Evolutionary conservation across 2,888 invertebrate species (phyloP), one percentile per base, ranked within the genome.

Genomic region (Vandiemenella viatica): DNA sequence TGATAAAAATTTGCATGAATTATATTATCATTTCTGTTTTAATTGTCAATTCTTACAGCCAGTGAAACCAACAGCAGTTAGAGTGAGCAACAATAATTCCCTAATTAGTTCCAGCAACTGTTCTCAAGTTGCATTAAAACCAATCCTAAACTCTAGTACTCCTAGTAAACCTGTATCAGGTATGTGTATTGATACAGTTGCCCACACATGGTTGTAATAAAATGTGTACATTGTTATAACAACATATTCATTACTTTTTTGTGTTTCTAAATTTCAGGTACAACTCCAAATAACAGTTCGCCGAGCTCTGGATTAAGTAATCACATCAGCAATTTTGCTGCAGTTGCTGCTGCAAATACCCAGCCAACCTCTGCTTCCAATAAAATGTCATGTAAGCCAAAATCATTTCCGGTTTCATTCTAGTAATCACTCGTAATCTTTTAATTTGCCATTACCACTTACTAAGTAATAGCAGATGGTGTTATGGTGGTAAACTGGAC

Each of bases 61-160:
- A 66, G 80, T 90, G 58, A 89, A 89, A 72, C 89, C 89, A 55
- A 82, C 82, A 64, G 84, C 89, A 58, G 79, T 90, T 60, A 66
- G 71, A 65, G 67, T 77, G 80, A 67, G 80, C 80, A 69, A 59
- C 55, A 59, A 57, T 54, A 58, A 55, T 53, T 52, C 56, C 46
- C 45, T 55, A 43, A 55, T 50, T 37, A 55, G 48, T 51, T 50
- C 56, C 44, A 54, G 43, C 23, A 54, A 50, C 48, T 55, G 52
- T 40, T 46, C 51, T 23, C 53, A 51, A 23, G 37, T 48, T 40
- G 45, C 45, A 43, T 45, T 51, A 37, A 53, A 53, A 44, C 48
- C 50, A 23, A 45, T 48, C 38, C 50, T 48, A 37, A 55, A 51
- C 49, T 49, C 54, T 32, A 55, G 50, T 49, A 52, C 53, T 40